Conservation (phyloP, 2,888 invertebrate species). For the Saturnia japonica region DNA sequence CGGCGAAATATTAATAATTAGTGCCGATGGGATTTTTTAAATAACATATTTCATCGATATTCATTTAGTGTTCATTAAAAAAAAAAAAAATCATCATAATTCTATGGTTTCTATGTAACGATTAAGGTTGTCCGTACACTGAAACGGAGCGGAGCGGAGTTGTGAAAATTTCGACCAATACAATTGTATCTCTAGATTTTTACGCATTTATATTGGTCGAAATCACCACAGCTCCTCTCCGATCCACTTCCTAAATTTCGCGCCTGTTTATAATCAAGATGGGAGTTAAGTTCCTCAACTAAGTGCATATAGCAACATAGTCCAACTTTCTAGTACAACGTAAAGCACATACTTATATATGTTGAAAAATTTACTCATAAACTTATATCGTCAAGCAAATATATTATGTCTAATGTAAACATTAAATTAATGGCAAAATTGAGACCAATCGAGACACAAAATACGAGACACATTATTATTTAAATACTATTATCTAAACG, state of each 20-base stretch:
- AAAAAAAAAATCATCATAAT: no score
- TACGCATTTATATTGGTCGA: no score
- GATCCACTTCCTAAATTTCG: no score
- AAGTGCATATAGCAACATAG: neutral
- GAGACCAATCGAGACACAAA: neutral
- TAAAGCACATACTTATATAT: neutral
- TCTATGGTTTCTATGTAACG: no score
- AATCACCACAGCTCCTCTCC: no score
- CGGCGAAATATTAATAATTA: no score
- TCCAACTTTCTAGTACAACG: neutral
- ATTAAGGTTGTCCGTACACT: no score
- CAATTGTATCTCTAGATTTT: no score
- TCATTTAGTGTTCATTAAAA: no score
- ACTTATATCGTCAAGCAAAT: neutral
- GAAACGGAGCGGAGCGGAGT: no score
- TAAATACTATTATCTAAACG: neutral
- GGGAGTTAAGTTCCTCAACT: neutral
- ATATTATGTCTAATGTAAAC: neutral
- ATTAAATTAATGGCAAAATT: conserved; percentile 5
- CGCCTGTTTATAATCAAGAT: neutral
- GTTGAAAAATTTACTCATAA: neutral
- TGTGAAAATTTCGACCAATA: no score
- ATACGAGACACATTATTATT: neutral
- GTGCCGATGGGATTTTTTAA: neutral
- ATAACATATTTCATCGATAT: neutral